These are phyloP conservation scores for Unio delphinus DNA, from an alignment of 2,888 invertebrate species.

Conservation along the genomic window DNA sequence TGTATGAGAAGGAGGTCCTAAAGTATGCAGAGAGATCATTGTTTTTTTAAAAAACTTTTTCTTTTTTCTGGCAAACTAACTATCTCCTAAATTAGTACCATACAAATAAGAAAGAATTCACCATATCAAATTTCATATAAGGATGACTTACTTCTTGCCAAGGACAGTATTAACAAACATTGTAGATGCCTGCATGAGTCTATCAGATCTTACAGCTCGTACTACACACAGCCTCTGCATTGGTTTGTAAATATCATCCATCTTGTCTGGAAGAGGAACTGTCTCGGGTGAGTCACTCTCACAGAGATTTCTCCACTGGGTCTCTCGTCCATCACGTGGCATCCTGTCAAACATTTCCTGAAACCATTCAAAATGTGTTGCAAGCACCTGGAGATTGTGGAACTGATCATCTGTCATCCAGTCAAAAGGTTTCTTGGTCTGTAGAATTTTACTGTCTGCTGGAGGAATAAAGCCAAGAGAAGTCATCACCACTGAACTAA, in stretches of 20 bases:
- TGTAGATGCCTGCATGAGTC: constrained; percentile 65
- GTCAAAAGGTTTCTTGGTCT: constrained; percentile 71
- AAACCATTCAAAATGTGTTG: constrained; percentile 71
- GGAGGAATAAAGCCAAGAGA: constrained; percentile 51
- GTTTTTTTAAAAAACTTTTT: no score
- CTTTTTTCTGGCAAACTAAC: no score
- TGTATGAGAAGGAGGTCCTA: no score
- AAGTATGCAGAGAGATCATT: no score
- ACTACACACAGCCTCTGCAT: constrained; percentile 69
- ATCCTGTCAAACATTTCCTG: constrained; percentile 71
- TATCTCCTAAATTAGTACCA: no score
- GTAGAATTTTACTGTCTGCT: constrained; percentile 57
- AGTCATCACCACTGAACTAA: constrained; percentile 66
- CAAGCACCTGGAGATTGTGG: constrained; percentile 70
- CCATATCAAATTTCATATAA: neutral
- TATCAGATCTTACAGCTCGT: constrained; percentile 67
- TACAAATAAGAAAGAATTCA: no score
- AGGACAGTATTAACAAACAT: constrained; percentile 64
- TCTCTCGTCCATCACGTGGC: constrained; percentile 70
- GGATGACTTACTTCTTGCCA: constrained; percentile 63
- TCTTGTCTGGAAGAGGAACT: constrained; percentile 67
- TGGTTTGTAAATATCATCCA: constrained; percentile 66
- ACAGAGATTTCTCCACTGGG: constrained; percentile 70
- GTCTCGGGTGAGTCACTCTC: constrained; percentile 69
- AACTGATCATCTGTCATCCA: constrained; percentile 72